Conservation (phyloP, 2,797 vertebrate genomes). For the Loriculus beryllinus region DNA sequence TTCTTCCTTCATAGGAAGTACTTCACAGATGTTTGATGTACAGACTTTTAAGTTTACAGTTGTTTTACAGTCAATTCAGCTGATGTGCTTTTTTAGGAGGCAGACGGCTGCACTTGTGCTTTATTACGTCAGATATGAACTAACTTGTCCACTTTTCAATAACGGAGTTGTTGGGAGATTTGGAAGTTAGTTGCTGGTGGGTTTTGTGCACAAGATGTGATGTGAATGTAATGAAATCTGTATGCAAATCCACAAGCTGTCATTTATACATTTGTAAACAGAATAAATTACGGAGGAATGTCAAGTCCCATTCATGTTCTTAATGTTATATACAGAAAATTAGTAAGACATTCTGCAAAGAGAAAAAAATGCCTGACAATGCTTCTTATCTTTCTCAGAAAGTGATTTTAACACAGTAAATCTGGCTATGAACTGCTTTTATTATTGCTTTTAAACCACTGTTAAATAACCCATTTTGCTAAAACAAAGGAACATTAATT, state of each 20-base stretch:
- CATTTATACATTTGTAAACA: slow-evolving; percentile 47
- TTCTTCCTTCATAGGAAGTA: not conserved
- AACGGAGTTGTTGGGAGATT: not conserved
- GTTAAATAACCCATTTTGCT: not conserved
- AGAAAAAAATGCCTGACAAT: not conserved
- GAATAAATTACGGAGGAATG: slow-evolving; percentile 44
- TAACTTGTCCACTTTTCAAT: not conserved
- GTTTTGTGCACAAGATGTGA: not conserved
- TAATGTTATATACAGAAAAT: slow-evolving; percentile 9
- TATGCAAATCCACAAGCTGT: slow-evolving; percentile 50
- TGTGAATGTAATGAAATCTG: slow-evolving; percentile 37
- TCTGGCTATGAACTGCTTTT: not conserved
- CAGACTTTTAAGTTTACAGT: not conserved
- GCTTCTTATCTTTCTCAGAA: not conserved
- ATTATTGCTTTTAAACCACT: not conserved
- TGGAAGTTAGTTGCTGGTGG: slow-evolving; percentile 15
- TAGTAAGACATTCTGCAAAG: not conserved
- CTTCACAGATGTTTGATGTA: not conserved
- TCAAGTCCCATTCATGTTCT: slow-evolving; percentile 23
- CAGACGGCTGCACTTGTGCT: not conserved
- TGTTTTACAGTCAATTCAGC: not conserved
- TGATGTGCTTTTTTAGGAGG: not conserved
- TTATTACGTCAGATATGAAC: not conserved
- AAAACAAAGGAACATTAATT: not conserved
- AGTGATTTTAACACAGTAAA: not conserved